Conservation (phyloP, 1,140 invertebrate species). For the Drosophila ficusphila region DNA sequence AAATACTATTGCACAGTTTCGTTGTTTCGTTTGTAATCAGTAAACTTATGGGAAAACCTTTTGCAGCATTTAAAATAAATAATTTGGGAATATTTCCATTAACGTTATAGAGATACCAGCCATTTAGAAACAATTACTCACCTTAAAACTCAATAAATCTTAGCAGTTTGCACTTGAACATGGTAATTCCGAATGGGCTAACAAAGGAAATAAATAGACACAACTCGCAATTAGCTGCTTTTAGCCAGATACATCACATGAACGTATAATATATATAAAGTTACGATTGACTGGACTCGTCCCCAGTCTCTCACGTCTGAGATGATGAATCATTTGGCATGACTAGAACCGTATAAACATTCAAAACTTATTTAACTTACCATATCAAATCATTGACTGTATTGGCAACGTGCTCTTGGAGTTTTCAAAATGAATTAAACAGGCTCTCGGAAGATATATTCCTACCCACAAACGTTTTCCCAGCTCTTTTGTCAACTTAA, state of each 20-base stretch:
- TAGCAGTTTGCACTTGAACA: constrained; percentile 42
- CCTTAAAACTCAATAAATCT: constrained; percentile 26
- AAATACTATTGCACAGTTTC: neutral
- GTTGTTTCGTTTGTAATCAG: neutral
- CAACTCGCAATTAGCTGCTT: constrained; percentile 54
- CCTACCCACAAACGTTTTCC: neutral
- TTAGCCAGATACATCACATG: constrained; percentile 18
- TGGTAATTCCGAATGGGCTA: constrained; percentile 28
- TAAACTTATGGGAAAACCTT: neutral
- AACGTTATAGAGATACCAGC: neutral
- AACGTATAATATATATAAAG: constrained; percentile 28
- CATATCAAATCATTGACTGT: too few relatives aligned
- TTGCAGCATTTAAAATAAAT: neutral
- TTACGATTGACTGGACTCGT: constrained; percentile 17
- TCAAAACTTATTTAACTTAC: constrained; percentile 7
- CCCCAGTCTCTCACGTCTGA: constrained; percentile 47
- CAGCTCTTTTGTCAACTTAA: constrained; percentile 18
- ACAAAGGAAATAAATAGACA: constrained; percentile 39
- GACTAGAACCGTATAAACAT: constrained; percentile 30
- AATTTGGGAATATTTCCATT: neutral
- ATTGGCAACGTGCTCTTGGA: neutral
- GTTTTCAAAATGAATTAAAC: neutral
- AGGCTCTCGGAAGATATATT: neutral
- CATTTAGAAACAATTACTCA: constrained; percentile 14
- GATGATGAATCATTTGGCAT: constrained; percentile 55